phyloP scores from a whole-genome alignment of 2,113 vertebrate species.

The Chitala chitala region DNA sequence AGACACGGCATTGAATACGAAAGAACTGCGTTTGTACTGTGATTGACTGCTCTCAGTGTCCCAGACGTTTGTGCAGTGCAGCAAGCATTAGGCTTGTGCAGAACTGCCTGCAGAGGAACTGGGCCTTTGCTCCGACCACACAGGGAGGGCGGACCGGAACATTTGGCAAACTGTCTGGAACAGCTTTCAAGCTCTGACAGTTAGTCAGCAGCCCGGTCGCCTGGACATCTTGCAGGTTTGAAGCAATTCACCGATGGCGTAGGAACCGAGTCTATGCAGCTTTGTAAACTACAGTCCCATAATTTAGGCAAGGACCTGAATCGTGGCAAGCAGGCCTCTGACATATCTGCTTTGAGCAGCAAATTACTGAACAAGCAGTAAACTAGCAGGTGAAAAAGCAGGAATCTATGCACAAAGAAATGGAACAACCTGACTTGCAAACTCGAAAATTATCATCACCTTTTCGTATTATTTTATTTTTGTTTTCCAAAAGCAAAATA shows the following conservation, averaged over 20 bases:
- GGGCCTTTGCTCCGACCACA: background rate
- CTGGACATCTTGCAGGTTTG: background rate
- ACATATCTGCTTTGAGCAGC: constrained; percentile 53
- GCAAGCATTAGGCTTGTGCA: background rate
- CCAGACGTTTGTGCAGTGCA: too few species aligned
- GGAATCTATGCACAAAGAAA: constrained; percentile 29
- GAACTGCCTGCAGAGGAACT: background rate
- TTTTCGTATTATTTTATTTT: background rate
- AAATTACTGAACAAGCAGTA: constrained; percentile 49
- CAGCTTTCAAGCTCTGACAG: background rate
- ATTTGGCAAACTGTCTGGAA: background rate
- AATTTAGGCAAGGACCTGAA: constrained; percentile 48
- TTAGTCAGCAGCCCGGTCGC: background rate
- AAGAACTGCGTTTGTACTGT: too few species aligned
- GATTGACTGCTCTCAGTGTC: too few species aligned
- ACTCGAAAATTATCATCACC: background rate
- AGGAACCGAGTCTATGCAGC: constrained; percentile 26
- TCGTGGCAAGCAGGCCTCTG: constrained; percentile 46
- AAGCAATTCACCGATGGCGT: background rate
- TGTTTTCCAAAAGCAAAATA: constrained; percentile 26
- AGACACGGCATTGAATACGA: too few species aligned
- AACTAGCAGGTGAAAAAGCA: constrained; percentile 31
- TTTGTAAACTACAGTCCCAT: constrained; percentile 38
- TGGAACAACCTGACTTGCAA: constrained; percentile 24
- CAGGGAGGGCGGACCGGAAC: background rate